A percentile compares a stretch with the other conserved stretches of the same genome.
phyloP scores from a whole-genome alignment of 1,140 invertebrate genomes.

The Himalopsyche phryganea region DNA sequence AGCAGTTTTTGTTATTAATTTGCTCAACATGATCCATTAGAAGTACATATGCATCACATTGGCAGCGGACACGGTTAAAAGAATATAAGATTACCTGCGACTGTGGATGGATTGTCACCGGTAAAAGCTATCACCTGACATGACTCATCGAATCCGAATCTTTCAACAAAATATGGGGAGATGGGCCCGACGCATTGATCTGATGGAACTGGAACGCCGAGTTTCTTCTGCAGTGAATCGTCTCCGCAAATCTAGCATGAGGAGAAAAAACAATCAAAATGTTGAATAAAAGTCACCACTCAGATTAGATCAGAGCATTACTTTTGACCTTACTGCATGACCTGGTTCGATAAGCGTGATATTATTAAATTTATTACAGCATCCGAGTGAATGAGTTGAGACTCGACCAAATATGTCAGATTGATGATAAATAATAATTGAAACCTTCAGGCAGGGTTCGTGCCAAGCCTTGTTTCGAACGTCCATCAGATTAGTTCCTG shows the following conservation, averaged over 20 bases:
- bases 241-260: slow-evolving; percentile 68
- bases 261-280: too few relatives aligned
- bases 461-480: slow-evolving; percentile 79
- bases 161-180: slow-evolving; percentile 73
- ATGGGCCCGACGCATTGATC: slow-evolving; percentile 68
- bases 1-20: too few relatives aligned
- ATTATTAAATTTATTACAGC: too few relatives aligned
- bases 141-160: slow-evolving; percentile 76
- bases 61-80: slow-evolving; percentile 5
- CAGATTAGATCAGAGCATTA: too few relatives aligned
- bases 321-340: background rate
- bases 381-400: too few relatives aligned
- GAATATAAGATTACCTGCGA: slow-evolving; percentile 59
- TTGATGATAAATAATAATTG: too few relatives aligned
- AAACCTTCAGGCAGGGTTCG: slow-evolving; percentile 65
- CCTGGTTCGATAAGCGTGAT: too few relatives aligned
- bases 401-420: too few relatives aligned
- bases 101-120: slow-evolving; percentile 88
- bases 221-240: slow-evolving; percentile 62
- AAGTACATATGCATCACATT: too few relatives aligned
- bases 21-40: too few relatives aligned
- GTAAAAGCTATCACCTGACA: slow-evolving; percentile 87
- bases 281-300: too few relatives aligned
- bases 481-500: slow-evolving; percentile 95
- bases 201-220: slow-evolving; percentile 71